Evolutionary conservation across 2,888 invertebrate genomes (phyloP), one percentile per base, ranked within the genome.

Genomic region (Melipona bicolor): DNA sequence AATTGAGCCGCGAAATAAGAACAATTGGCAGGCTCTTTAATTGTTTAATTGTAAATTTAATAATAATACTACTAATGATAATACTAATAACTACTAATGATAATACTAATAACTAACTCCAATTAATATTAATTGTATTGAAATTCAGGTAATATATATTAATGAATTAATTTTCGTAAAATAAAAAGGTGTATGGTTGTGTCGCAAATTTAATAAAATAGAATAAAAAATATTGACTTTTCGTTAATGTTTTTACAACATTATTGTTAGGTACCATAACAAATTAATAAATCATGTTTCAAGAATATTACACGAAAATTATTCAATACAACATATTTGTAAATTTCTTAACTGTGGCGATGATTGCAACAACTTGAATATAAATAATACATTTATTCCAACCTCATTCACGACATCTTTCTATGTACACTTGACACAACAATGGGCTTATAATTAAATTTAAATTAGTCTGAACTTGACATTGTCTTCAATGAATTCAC

Each of bases 1-100:
- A 85, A 95, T 98, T 61, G 96, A 96, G 90, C 96, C 97, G 21
- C 96, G 97, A 92, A 96, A 96, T 54, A 82, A 88, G 69, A 76
- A 52, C 64, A 52, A n/a, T 15, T 19, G n/a, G 62, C 65, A 64
- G 49, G 36, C 32, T 50, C 13, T 4, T 36, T 36, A 36, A 36
- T 36, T 6, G 56, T 59, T 68, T 83, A 61, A 79, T 27, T 24
- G 4, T 43, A 43, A 43, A 43, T 43, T 43, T 2, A 43, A 43
- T 11, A 9, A 11, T 43, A 5, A 36, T 36, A 36, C 4, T 5
- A 36, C 36, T 36, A 36, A 0, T 36, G 9, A 36, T 36, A 4
- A 4, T 32, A 32, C 32, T 32, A 32, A 32, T 32, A 32, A 4
- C 4, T 4, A 32, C 27, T 27, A 27, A 27, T 27, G 24, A 24